A percentile compares a stretch with the other conserved stretches of the same genome.
Evolutionary conservation across 1,140 invertebrate genomes (phyloP).

Genomic region (Diploscapter pachys): DNA sequence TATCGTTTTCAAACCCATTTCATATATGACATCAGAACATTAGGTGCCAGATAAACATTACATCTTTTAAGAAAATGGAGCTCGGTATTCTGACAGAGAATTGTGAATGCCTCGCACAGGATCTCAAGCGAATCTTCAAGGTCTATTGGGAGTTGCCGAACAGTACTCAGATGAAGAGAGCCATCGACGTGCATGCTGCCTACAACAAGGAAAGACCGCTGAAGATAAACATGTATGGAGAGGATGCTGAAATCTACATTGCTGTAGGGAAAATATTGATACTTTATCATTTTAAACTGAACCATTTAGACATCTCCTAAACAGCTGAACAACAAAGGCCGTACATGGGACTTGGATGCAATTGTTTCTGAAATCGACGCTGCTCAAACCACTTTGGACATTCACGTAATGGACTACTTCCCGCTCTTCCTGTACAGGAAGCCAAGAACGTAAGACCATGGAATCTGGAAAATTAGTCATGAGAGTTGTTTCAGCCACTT

Average conservation of each 20-base stretch:
- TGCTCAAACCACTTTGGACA: constrained; percentile 81
- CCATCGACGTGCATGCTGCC: constrained; percentile 73
- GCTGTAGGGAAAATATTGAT: constrained; percentile 68
- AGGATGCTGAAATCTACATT: constrained; percentile 70
- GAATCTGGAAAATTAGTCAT: background rate
- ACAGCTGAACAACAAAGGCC: constrained; percentile 72
- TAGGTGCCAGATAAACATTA: background rate
- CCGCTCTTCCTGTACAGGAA: constrained; percentile 73
- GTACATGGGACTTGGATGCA: constrained; percentile 80
- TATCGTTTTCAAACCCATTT: too few species aligned
- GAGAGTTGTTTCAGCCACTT: constrained; percentile 70
- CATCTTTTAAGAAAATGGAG: constrained; percentile 78
- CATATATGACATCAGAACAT: too few species aligned
- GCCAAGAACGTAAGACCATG: constrained; percentile 37
- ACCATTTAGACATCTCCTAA: constrained; percentile 79
- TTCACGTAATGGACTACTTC: constrained; percentile 95
- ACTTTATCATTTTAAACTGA: background rate
- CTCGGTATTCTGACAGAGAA: constrained; percentile 77
- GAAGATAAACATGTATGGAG: constrained; percentile 68
- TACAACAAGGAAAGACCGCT: constrained; percentile 73
- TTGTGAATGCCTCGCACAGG: constrained; percentile 77
- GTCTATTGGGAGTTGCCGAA: constrained; percentile 75
- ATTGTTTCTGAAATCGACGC: constrained; percentile 76
- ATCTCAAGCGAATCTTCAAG: constrained; percentile 84
- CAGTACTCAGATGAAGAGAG: constrained; percentile 69